phyloP scores from a whole-genome alignment of 2,797 vertebrate species.

The Argya squamiceps region DNA sequence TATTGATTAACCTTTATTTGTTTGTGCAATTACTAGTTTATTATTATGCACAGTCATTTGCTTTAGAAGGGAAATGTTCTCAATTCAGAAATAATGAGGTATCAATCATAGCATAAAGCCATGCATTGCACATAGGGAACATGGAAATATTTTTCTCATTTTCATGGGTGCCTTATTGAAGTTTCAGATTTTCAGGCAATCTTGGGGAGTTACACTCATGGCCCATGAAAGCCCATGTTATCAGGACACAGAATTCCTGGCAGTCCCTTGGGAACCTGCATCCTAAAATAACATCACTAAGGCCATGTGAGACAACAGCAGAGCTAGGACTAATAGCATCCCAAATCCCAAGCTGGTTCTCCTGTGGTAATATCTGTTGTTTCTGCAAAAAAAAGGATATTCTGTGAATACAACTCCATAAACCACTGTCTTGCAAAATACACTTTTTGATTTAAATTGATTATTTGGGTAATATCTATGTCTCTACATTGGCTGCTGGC shows the following conservation, averaged over 20 bases:
- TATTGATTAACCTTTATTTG: slow-evolving; percentile 11
- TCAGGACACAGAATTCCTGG: not conserved
- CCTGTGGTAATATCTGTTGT: not conserved
- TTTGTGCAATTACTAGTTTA: not conserved
- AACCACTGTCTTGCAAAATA: not conserved
- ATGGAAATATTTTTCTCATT: not conserved
- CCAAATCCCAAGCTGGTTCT: not conserved
- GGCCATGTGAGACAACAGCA: not conserved
- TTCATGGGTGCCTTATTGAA: not conserved
- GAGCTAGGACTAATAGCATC: not conserved
- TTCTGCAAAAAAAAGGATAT: not conserved
- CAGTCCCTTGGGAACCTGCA: not conserved
- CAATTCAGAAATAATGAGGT: not conserved
- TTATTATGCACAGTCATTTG: not conserved
- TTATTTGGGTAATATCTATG: not conserved
- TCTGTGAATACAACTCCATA: not conserved
- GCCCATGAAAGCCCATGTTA: not conserved
- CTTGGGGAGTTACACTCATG: not conserved
- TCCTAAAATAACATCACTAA: not conserved
- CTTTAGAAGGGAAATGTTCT: not conserved
- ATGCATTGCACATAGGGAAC: not conserved
- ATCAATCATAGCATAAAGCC: fast-evolving
- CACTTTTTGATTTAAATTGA: not conserved
- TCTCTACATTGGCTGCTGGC: not conserved
- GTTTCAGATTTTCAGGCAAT: not conserved